Conservation (phyloP, 2,797 vertebrate genomes). For the Alauda arvensis region DNA sequence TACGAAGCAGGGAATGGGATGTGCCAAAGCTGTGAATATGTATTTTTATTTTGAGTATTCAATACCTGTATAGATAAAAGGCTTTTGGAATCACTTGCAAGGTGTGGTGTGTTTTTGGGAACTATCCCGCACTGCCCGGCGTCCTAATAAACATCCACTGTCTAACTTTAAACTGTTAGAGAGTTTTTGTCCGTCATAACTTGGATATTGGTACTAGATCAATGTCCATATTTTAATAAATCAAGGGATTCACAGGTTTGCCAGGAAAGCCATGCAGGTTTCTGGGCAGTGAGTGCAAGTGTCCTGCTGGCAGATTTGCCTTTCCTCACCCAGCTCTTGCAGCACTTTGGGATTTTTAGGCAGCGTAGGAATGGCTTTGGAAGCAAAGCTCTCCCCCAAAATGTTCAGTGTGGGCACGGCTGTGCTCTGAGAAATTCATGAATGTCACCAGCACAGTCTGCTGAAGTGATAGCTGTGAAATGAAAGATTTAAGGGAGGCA, state of each 20-base stretch:
- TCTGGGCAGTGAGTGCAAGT: background rate
- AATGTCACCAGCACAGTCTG: conserved; percentile 23
- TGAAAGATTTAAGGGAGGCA: conserved; percentile 41
- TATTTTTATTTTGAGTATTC: no score
- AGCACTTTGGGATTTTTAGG: background rate
- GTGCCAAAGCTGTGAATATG: no score
- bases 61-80: no score
- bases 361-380: background rate
- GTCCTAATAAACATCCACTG: no score
- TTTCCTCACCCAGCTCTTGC: background rate
- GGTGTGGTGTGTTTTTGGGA: no score
- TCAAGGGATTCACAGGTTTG: background rate
- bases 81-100: no score
- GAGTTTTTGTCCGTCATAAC: no score
- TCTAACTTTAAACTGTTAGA: no score
- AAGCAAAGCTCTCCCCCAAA: background rate
- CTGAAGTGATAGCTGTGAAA: conserved; percentile 38
- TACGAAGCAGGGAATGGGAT: no score
- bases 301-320: background rate
- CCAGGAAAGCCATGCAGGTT: background rate
- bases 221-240: no score
- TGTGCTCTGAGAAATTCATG: background rate
- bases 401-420: rapidly evolving
- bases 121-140: no score
- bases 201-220: no score